Conservation (phyloP, 2,113 vertebrate genomes). For the Daubentonia madagascariensis region DNA sequence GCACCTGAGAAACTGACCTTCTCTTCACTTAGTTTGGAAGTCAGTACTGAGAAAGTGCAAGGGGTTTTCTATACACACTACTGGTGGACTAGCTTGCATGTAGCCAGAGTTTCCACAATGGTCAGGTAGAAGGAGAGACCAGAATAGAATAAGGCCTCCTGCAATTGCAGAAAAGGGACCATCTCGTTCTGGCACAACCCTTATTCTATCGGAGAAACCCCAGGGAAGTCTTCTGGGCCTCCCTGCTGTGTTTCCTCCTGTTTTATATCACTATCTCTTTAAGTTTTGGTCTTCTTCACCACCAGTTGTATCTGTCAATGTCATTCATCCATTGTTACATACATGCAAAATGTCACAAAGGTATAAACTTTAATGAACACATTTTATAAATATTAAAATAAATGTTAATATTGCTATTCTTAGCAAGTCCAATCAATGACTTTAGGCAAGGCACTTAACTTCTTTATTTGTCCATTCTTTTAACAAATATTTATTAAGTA, state of each 20-base stretch:
- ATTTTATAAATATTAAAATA: neutral
- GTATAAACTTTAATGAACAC: neutral
- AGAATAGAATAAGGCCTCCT: neutral
- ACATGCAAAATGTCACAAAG: neutral
- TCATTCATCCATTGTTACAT: neutral
- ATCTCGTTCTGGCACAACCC: neutral
- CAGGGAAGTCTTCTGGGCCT: neutral
- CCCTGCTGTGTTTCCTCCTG: neutral
- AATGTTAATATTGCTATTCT: neutral
- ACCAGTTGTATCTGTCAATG: neutral
- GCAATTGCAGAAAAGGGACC: neutral
- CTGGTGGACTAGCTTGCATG: neutral
- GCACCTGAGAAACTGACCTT: neutral
- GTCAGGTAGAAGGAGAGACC: neutral
- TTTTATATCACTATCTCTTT: neutral
- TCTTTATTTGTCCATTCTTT: neutral
- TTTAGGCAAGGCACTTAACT: neutral
- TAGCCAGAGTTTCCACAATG: neutral
- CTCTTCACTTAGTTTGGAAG: neutral
- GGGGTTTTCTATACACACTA: neutral
- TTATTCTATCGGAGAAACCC: neutral
- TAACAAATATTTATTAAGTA: neutral
- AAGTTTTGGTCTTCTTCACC: neutral
- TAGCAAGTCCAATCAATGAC: neutral
- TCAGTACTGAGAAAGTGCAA: neutral